A percentile compares a stretch with the other conserved stretches of the same genome.
Evolutionary conservation across 2,888 invertebrate species (phyloP).

Genomic region (Isotomurus palustris): DNA sequence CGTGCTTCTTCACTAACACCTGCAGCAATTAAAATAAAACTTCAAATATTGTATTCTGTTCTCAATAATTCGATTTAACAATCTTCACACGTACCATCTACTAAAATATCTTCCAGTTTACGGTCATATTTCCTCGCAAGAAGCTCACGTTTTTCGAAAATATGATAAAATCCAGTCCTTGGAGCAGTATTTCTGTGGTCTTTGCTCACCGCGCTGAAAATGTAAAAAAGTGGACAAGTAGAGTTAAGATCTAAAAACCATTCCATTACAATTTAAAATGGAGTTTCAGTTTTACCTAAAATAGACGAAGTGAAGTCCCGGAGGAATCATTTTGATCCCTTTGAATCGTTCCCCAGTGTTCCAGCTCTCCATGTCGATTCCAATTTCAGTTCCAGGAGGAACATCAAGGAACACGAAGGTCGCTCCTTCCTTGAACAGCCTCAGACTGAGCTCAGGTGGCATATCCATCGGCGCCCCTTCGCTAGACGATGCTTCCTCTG

Average conservation of each 20-base stretch:
- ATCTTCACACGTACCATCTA: constrained; percentile 51
- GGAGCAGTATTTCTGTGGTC: constrained; percentile 48
- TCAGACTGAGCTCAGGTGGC: constrained; percentile 70
- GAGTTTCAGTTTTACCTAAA: constrained; percentile 60
- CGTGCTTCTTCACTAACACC: too few relatives aligned
- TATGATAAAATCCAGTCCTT: constrained; percentile 77
- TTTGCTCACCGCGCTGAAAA: constrained; percentile 54
- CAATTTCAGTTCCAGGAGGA: constrained; percentile 88
- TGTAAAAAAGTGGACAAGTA: constrained; percentile 4
- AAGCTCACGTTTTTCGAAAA: constrained; percentile 75
- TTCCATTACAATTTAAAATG: constrained; percentile 48
- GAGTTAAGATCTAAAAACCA: too few relatives aligned
- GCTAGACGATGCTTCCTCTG: not conserved
- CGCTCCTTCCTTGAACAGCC: constrained; percentile 73
- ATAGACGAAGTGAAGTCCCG: constrained; percentile 90
- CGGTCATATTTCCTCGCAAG: constrained; percentile 83
- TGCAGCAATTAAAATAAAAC: too few relatives aligned
- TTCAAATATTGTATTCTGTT: too few relatives aligned
- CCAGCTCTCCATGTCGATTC: constrained; percentile 90
- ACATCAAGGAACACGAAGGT: constrained; percentile 78
- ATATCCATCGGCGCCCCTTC: constrained; percentile 59
- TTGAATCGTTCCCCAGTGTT: constrained; percentile 84
- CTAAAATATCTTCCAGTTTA: constrained; percentile 65
- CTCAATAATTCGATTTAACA: too few relatives aligned
- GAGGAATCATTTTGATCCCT: constrained; percentile 98